Conservation (phyloP, 2,797 vertebrate species). For the Decapterus maruadsi region DNA sequence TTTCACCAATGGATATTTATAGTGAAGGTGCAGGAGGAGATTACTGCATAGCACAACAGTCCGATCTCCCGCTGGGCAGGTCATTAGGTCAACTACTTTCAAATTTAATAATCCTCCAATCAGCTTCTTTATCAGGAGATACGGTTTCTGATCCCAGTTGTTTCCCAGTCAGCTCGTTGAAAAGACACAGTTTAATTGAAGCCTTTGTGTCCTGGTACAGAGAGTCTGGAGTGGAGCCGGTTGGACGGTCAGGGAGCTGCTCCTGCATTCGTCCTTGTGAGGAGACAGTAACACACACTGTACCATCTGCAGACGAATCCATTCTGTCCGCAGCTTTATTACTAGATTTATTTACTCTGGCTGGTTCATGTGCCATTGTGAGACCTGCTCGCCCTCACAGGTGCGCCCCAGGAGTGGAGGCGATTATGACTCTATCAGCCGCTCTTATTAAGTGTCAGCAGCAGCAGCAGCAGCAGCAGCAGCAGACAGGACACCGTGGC, state of each 20-base stretch:
- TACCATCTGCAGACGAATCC: constrained; percentile 22
- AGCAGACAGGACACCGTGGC: not conserved
- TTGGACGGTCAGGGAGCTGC: constrained; percentile 3
- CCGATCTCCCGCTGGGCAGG: no score
- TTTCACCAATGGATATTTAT: no score
- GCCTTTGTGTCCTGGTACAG: not conserved
- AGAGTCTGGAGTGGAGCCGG: not conserved
- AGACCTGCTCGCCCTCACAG: constrained; percentile 41
- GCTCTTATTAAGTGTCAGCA: constrained; percentile 49
- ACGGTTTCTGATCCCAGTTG: no score
- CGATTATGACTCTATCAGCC: constrained; percentile 53
- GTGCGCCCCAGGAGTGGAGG: constrained; percentile 30
- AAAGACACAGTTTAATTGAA: not conserved
- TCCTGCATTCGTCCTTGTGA: constrained; percentile 37
- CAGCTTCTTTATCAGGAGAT: no score
- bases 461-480: constrained; percentile 8
- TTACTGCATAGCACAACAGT: no score
- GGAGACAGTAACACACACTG: constrained; percentile 11
- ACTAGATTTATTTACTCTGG: constrained; percentile 57
- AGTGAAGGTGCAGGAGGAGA: no score
- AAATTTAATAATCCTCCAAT: no score
- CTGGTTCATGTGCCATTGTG: constrained; percentile 39
- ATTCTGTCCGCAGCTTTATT: constrained; percentile 47
- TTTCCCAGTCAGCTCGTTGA: not conserved
- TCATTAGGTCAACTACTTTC: no score